phyloP scores from a whole-genome alignment of 2,113 vertebrate species.

The Dermatemys mawii region DNA sequence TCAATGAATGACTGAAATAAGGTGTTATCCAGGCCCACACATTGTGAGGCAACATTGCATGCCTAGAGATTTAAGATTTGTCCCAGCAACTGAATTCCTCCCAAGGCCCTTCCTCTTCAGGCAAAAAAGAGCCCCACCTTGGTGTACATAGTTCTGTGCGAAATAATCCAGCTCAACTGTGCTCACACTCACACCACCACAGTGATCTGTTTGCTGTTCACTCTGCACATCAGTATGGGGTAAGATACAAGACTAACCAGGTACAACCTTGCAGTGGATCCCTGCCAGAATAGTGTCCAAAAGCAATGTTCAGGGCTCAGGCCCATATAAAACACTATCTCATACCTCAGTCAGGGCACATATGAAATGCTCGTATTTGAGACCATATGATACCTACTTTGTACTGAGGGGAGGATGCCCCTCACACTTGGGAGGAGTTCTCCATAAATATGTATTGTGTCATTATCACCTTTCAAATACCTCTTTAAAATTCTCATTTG shows the following conservation, averaged over 20 bases:
- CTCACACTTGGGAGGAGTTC: not conserved
- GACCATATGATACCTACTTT: not conserved
- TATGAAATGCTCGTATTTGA: not conserved
- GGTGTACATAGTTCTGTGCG: no score
- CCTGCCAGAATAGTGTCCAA: not conserved
- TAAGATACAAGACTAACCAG: no score
- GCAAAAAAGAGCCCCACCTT: no score
- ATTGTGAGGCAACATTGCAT: no score
- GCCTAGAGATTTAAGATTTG: no score
- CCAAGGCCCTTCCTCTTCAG: no score
- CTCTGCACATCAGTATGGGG: not conserved
- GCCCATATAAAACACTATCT: not conserved
- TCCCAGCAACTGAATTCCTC: no score
- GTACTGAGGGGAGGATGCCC: not conserved
- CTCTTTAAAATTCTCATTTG: not conserved
- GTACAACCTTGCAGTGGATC: not conserved
- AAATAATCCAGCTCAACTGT: not conserved
- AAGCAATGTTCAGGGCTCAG: not conserved
- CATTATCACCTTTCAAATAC: not conserved
- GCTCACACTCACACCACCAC: not conserved
- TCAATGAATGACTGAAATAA: no score
- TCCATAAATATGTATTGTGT: not conserved
- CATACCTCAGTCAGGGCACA: not conserved
- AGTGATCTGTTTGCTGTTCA: not conserved
- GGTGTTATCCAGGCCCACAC: no score